A percentile compares a stretch with the other conserved stretches of the same genome.
Conservation (phyloP, 1,140 invertebrate genomes). For the Berghia stephanieae region DNA sequence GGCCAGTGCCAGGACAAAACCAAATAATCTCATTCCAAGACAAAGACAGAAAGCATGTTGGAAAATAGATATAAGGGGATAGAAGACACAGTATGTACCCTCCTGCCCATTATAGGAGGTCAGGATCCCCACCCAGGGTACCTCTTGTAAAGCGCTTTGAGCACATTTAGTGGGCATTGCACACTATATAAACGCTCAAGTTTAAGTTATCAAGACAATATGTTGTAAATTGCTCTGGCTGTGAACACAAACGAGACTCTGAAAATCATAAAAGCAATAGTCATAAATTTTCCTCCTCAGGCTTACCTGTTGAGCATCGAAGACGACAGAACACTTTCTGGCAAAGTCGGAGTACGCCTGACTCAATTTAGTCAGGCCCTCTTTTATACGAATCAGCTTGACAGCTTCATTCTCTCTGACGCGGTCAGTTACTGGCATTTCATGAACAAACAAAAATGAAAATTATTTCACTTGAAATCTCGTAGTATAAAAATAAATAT, state of each 20-base stretch:
- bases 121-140: too few relatives aligned
- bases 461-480: background rate
- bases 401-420: conserved; percentile 71
- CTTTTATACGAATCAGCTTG: conserved; percentile 70
- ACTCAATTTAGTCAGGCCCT: conserved; percentile 69
- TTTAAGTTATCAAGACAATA: background rate
- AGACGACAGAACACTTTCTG: conserved; percentile 68
- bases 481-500: too few relatives aligned
- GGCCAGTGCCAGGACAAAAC: too few relatives aligned
- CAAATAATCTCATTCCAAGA: too few relatives aligned
- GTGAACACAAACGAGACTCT: background rate
- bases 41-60: too few relatives aligned
- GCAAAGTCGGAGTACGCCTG: conserved; percentile 69
- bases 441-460: background rate
- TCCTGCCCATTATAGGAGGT: too few relatives aligned
- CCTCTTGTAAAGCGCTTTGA: too few relatives aligned
- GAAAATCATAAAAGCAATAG: background rate
- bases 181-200: background rate
- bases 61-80: too few relatives aligned
- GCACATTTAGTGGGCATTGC: too few relatives aligned
- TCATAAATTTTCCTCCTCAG: background rate
- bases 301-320: conserved; percentile 68
- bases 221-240: background rate
- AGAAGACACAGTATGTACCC: too few relatives aligned
- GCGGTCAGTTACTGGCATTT: conserved; percentile 68